Evolutionary conservation across 2,888 invertebrate species (phyloP), one percentile per base, ranked within the genome.

Genomic region (Drepanosiphum platanoidis): DNA sequence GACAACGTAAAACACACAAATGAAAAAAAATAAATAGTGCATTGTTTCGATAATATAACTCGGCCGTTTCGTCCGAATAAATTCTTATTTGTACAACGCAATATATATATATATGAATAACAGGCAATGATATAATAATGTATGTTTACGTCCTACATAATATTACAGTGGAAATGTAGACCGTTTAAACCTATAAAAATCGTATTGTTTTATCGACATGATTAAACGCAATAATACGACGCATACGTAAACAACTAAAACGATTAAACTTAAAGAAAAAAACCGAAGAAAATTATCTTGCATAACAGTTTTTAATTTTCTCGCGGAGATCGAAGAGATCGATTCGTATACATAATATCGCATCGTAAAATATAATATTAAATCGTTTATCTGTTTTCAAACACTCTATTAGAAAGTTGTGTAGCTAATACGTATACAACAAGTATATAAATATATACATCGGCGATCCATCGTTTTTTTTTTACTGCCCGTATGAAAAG

Each of bases 321-420:
- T 18, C 22, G n/a, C n/a, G 52, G 22, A 52, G 18, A 52, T 52
- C 22, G 18, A 52, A 52, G 22, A 52, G 22, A 18, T 52, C 22
- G 5, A 52, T 52, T 52, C 52, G n/a, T n/a, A 52, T 52, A 52
- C 22, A 22, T 52, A n/a, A n/a, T 52, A 18, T 52, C 52, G 15
- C 52, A 22, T 22, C 52, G 4, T 5, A 15, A 18, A 52, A 52
- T 64, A 3, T 13, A n/a, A n/a, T n/a, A n/a, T 34, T 58, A n/a
- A 74, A 34, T 8, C n/a, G 32, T 75, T 75, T 34, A 52, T 52
- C 52, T 58, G 3, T 27, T 13, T 22, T 36, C n/a, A 3, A n/a
- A 58, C 61, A 39, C 18, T 39, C 9, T 18, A 61, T 39, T 77
- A 77, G 61, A 77, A 77, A 64, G 77, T 64, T 22, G 27, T 61